Base-by-base conservation (phyloP, 2,888 invertebrate genomes). In the Listrodromus nycthemerus region DNA sequence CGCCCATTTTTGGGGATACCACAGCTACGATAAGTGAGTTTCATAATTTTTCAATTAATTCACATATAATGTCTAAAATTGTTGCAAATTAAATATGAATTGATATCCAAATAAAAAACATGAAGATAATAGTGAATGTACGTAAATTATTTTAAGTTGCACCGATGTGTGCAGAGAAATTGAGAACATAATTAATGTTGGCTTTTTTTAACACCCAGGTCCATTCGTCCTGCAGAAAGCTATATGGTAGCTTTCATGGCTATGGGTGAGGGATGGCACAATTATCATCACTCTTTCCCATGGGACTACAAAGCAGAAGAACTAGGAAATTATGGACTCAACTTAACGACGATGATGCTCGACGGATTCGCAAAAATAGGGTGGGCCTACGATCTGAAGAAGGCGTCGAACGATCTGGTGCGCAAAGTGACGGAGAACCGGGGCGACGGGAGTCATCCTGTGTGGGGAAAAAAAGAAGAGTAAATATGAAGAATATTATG, bases 361-460 rank as follows among this genome's bases (percentile, higher is more conserved):
- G 96, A 98, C 89, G 90, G 95, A 10, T 97, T 96, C 92, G 95
- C 96, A 0, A 94, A 94, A 89, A 93, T 97, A 63, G 95, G 97
- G 21, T 97, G 96, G 96, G 97, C 96, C 0, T 97, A 97, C 92
- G 97, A 97, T 91, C 93, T 97, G 89, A 96, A 96, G 91, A 92
- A 94, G 76, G 96, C 96, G 0, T 95, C 96, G 0, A 93, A 94
- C 10, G 94, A 95, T 0, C 91, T 95, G 1, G 92, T 96, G 1
- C 89, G 92, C 76, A 92, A 94, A 24, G 94, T 96, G 13, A 94
- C 95, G 0, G 92, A 93, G 37, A 95, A 95, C 66, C 95, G 95
- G 41, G 95, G 96, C 6, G 95, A 95, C 84, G 94, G 95, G 2
- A 89, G 89, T 13, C 90, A 90, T 83, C 45, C 41, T 5, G 63